Percentiles rank a stretch among this genome's conserved stretches.
These are phyloP conservation scores for Kryptolebias marmoratus DNA, from an alignment of 2,113 vertebrate species.

Conservation along the genomic window DNA sequence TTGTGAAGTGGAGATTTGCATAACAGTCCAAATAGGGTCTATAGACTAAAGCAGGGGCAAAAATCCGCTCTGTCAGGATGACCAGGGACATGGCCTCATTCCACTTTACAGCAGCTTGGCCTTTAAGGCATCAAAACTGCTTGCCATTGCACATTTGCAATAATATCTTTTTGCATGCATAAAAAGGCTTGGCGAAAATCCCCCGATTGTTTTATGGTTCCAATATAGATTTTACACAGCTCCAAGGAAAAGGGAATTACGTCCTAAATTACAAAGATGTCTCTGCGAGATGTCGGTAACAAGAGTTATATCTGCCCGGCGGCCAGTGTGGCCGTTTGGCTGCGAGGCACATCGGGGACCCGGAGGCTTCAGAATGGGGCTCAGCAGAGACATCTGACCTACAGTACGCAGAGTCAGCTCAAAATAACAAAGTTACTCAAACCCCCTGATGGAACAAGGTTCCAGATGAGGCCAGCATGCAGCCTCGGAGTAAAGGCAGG, in stretches of 20 bases:
- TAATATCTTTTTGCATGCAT: constrained; percentile 75
- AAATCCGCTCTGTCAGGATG: constrained; percentile 42
- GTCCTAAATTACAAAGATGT: constrained; percentile 80
- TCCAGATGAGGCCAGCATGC: constrained; percentile 53
- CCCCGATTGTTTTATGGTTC: constrained; percentile 78
- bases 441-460: constrained; percentile 60
- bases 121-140: constrained; percentile 75
- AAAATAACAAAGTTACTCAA: constrained; percentile 60
- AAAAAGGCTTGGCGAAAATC: constrained; percentile 62
- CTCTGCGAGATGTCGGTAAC: constrained; percentile 69
- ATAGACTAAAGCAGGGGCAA: constrained; percentile 13
- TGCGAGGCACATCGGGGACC: constrained; percentile 55
- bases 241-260: constrained; percentile 80
- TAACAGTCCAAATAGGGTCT: constrained; percentile 22
- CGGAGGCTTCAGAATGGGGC: constrained; percentile 41
- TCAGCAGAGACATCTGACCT: constrained; percentile 60
- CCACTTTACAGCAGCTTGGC: constrained; percentile 62
- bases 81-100: constrained; percentile 48
- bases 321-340: constrained; percentile 58
- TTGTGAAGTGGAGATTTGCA: constrained; percentile 11
- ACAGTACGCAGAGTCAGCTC: constrained; percentile 65
- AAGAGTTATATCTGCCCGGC: constrained; percentile 60
- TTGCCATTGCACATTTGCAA: constrained; percentile 70
- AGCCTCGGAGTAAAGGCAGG: constrained; percentile 26
- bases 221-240: constrained; percentile 83